These are phyloP conservation scores for Corythornis vintsioides DNA, from an alignment of 2,113 vertebrate genomes.

Conservation along the genomic window DNA sequence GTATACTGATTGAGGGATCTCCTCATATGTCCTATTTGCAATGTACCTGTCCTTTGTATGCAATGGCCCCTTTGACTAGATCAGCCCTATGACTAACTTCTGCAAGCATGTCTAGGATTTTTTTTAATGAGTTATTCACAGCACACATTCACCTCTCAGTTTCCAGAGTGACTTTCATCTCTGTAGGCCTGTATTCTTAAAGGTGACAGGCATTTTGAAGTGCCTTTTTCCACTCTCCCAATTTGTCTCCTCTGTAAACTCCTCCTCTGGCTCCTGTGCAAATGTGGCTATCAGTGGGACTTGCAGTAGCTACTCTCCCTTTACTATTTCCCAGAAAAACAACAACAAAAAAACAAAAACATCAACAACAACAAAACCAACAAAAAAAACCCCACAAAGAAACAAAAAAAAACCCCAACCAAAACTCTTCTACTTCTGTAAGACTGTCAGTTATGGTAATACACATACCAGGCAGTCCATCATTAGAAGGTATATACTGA, in stretches of 20 bases:
- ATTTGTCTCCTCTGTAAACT: not conserved
- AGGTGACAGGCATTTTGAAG: not conserved
- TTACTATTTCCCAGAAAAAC: not conserved
- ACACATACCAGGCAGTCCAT: not conserved
- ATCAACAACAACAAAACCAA: no score
- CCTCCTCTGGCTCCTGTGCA: not conserved
- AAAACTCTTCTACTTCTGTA: not conserved
- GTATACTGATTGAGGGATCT: fast-evolving
- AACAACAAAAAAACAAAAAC: not conserved
- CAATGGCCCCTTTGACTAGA: no score
- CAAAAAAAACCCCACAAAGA: no score
- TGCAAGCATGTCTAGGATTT: not conserved
- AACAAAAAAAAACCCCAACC: no score
- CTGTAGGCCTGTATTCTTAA: not conserved
- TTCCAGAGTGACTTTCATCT: not conserved
- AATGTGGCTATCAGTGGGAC: not conserved
- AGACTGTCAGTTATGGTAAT: not conserved
- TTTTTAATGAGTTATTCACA: not conserved
- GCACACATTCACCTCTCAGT: not conserved
- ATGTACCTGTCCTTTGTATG: not conserved
- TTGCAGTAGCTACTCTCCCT: not conserved
- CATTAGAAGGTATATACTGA: not conserved
- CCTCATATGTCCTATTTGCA: not conserved
- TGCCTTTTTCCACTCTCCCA: fast-evolving
- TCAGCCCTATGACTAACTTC: not conserved